Base-by-base conservation (phyloP, 2,113 vertebrate species). In the Alces alces region DNA sequence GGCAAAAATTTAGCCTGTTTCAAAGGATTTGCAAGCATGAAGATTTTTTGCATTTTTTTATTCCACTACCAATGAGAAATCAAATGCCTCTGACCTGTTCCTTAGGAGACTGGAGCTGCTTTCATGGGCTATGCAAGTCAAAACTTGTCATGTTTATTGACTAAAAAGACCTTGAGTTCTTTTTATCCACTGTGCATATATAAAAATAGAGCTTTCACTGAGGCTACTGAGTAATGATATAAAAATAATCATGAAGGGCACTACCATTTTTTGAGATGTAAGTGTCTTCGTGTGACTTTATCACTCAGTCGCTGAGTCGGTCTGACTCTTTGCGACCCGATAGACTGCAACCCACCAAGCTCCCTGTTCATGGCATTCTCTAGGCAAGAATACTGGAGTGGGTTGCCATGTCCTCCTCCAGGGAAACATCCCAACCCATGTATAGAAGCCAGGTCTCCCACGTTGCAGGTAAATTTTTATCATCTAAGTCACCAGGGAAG, bases 201-300 rank as follows among this genome's bases (percentile, higher is more conserved):
- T 79, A 93, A 94, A 94, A 83, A 89, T 96, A 86, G 70, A 73
- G 11, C 79, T 93, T 96, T 95, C 91, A 97, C n/a, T 86, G 57
- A 80, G 45, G 50, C 55, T 96, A 86, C 54, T 97, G 94, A 94
- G 28, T 39, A 83, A 39, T 84, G 57, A 97, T 93, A 95, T 93
- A 91, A 97, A 95, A 96, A 94, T 92, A 94, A 95, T 91, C 39
- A 39, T 55, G 52, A 97, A 95, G 57, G 86, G 6, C 57, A 79
- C 70, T 60, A n/a, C 52, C 61, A 85, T 94, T 96, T 95, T 95
- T 64, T 91, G 57, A 96, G 27, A 66, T 78, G 16, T 82, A 61
- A 80, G 21, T 55, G 91, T 84, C 86, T 95, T 91, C 97, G 66
- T 79, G 52, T 96, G 52, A 87, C 55, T 89, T 39, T 23, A 70